Percentiles rank a stretch among this genome's conserved stretches.
phyloP scores from a whole-genome alignment of 2,113 vertebrate species.

The Sisor rabdophorus region DNA sequence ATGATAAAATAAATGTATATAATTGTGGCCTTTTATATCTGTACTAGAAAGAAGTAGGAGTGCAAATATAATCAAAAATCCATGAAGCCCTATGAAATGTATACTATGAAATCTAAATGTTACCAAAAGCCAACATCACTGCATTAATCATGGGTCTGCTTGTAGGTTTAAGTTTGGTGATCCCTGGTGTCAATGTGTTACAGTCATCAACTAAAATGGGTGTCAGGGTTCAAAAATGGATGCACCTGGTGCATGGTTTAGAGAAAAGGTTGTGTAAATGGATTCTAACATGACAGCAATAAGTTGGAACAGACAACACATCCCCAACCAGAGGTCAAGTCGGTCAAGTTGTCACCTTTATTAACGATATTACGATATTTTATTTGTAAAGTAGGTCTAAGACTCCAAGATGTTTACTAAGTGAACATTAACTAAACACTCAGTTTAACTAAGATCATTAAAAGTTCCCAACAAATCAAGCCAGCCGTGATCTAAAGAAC shows the following conservation, averaged over 20 bases:
- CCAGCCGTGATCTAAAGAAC: too few relatives aligned
- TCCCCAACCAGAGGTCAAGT: conserved; percentile 37
- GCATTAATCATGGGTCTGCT: too few relatives aligned
- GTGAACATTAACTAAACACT: too few relatives aligned
- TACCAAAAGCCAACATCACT: background rate
- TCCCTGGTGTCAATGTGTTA: background rate
- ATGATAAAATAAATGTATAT: too few relatives aligned
- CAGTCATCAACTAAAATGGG: conserved; percentile 1
- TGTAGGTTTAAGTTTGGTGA: too few relatives aligned
- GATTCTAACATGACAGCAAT: conserved; percentile 2
- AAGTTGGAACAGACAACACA: conserved; percentile 33
- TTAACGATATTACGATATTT: too few relatives aligned
- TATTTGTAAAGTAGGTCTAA: too few relatives aligned
- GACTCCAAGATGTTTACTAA: too few relatives aligned
- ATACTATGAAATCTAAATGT: conserved; percentile 1
- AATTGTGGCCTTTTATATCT: background rate
- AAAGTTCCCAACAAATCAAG: too few relatives aligned
- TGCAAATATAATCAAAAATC: background rate
- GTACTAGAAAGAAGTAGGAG: background rate
- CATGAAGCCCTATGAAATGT: background rate
- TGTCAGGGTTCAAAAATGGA: background rate
- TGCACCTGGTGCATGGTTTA: background rate
- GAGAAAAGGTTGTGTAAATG: conserved; percentile 1
- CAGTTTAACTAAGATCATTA: too few relatives aligned
- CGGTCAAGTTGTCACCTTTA: conserved; percentile 40